Evolutionary conservation across 2,888 invertebrate species (phyloP).

Genomic region (Lypha dubia): DNA sequence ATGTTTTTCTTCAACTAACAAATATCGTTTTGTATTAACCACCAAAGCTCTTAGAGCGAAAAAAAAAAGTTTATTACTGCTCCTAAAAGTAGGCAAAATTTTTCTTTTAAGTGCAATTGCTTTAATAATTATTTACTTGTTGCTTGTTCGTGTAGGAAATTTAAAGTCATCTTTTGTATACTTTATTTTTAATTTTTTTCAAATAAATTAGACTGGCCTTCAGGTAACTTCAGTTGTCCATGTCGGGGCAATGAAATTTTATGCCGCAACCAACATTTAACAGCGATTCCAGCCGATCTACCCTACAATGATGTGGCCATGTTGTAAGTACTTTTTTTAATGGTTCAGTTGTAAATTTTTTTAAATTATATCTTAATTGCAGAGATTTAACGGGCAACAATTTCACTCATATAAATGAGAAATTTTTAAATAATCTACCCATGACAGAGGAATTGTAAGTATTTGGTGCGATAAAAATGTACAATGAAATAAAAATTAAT

Average conservation of each 20-base stretch:
- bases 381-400: conserved; percentile 84
- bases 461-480: conserved; percentile 30
- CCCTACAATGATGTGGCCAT: conserved; percentile 81
- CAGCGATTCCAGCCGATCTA: conserved; percentile 80
- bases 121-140: no score
- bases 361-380: conserved; percentile 72
- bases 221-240: conserved; percentile 81
- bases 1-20: no score
- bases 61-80: neutral
- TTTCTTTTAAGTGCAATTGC: no score
- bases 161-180: neutral
- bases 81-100: neutral
- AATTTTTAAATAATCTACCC: conserved; percentile 79
- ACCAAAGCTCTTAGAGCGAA: neutral
- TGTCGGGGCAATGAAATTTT: conserved; percentile 83
- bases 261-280: conserved; percentile 83
- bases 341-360: neutral
- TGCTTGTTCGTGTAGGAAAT: neutral
- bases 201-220: conserved; percentile 50
- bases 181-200: neutral
- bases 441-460: conserved; percentile 83
- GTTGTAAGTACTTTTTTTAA: conserved; percentile 81
- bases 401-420: conserved; percentile 80
- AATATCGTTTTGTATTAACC: no score
- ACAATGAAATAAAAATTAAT: no score